phyloP scores from a whole-genome alignment of 2,113 vertebrate genomes.

The Syngnathus scovelli region DNA sequence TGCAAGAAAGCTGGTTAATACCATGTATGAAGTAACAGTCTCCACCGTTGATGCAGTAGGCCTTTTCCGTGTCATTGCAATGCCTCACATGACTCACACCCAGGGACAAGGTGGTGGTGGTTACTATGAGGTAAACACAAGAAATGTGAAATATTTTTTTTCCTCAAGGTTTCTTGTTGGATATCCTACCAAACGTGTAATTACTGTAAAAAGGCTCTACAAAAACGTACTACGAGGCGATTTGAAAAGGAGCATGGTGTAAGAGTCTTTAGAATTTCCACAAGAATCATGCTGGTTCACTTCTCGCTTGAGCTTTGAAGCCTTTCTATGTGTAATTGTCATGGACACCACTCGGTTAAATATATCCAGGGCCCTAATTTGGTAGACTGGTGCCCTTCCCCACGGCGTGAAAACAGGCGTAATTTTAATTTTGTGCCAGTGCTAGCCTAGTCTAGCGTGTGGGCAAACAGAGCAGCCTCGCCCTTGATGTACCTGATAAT shows the following conservation, averaged over 20 bases:
- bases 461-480: no score
- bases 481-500: no score
- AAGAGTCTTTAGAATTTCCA: background rate
- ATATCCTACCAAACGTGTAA: background rate
- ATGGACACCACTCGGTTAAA: no score
- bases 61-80: constrained; percentile 94
- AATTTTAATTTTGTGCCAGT: no score
- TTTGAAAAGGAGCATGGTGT: background rate
- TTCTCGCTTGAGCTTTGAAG: no score
- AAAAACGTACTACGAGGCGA: background rate
- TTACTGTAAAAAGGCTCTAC: background rate
- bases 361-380: no score
- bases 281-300: no score
- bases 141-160: background rate
- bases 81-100: constrained; percentile 88
- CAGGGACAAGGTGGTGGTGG: constrained; percentile 81
- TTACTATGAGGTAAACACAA: constrained; percentile 32
- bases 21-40: constrained; percentile 99
- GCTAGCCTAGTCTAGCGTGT: no score
- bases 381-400: no score
- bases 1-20: constrained; percentile 96
- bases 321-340: no score
- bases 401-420: no score
- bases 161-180: background rate
- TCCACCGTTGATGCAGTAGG: constrained; percentile 92